A percentile compares a stretch with the other conserved stretches of the same genome.
These are phyloP conservation scores for Andrena marginata DNA, from an alignment of 2,888 invertebrate genomes.

Conservation along the genomic window DNA sequence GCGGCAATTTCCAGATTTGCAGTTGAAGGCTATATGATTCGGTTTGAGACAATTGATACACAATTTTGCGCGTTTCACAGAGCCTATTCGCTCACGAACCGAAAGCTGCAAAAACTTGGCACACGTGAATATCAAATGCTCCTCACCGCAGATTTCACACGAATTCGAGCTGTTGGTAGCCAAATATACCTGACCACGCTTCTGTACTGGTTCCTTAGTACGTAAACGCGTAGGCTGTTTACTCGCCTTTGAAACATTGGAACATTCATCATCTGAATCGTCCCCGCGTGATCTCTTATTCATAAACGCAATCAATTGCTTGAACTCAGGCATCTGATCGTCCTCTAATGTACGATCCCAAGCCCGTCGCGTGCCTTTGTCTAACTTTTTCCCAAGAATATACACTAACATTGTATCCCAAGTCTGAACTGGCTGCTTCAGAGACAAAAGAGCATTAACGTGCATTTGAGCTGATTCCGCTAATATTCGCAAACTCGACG, in stretches of 20 bases:
- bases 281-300: background rate
- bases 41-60: slow-evolving; percentile 19
- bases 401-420: background rate
- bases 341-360: slow-evolving; percentile 1
- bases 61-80: background rate
- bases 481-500: background rate
- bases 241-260: background rate
- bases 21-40: background rate
- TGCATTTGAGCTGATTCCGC: background rate
- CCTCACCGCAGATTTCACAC: background rate
- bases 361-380: background rate
- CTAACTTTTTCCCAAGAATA: background rate
- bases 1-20: background rate
- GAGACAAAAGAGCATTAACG: background rate
- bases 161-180: background rate
- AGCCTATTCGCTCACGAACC: background rate
- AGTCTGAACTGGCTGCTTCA: background rate
- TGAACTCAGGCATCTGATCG: background rate
- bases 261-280: background rate
- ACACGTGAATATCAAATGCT: background rate
- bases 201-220: background rate
- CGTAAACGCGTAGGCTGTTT: background rate
- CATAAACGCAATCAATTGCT: background rate
- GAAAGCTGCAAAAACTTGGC: background rate
- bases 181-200: background rate